A percentile compares a stretch with the other conserved stretches of the same genome.
Conservation (phyloP, 1,140 invertebrate genomes). For the Drosophila sulfurigaster region DNA sequence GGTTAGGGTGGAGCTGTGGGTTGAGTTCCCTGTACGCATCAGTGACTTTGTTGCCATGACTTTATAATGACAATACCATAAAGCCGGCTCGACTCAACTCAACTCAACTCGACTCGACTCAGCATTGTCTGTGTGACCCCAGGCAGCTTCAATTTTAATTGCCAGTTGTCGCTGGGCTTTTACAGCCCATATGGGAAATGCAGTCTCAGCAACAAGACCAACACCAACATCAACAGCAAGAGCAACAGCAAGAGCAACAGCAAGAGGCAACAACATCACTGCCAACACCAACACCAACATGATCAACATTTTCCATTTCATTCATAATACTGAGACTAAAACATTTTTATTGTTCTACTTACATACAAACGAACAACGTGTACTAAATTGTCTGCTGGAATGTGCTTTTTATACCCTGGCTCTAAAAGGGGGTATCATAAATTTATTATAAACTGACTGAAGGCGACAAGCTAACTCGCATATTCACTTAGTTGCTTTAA, state of each 20-base stretch:
- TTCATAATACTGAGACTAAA: conserved; percentile 45
- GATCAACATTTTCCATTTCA: conserved; percentile 48
- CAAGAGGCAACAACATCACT: background rate
- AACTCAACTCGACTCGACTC: too few relatives aligned
- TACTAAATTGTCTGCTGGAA: conserved; percentile 18
- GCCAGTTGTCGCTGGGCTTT: conserved; percentile 41
- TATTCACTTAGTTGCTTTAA: background rate
- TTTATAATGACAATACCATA: conserved; percentile 62
- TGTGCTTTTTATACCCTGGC: conserved; percentile 11
- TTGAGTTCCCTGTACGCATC: conserved; percentile 36
- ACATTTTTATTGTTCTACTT: conserved; percentile 32
- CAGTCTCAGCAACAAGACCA: conserved; percentile 20
- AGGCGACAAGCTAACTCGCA: background rate
- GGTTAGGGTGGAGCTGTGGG: background rate
- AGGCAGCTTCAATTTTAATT: conserved; percentile 58
- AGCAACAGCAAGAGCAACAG: background rate
- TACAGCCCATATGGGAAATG: conserved; percentile 73
- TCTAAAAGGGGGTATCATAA: background rate
- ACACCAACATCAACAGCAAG: background rate
- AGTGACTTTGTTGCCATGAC: conserved; percentile 59
- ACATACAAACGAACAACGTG: conserved; percentile 11
- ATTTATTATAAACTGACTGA: background rate
- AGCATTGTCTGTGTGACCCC: conserved; percentile 34
- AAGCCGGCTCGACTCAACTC: conserved; percentile 21
- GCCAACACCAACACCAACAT: conserved; percentile 8